Evolutionary conservation across 1,140 invertebrate species (phyloP), one percentile per base, ranked within the genome.

Genomic region (Drepana arcuata): DNA sequence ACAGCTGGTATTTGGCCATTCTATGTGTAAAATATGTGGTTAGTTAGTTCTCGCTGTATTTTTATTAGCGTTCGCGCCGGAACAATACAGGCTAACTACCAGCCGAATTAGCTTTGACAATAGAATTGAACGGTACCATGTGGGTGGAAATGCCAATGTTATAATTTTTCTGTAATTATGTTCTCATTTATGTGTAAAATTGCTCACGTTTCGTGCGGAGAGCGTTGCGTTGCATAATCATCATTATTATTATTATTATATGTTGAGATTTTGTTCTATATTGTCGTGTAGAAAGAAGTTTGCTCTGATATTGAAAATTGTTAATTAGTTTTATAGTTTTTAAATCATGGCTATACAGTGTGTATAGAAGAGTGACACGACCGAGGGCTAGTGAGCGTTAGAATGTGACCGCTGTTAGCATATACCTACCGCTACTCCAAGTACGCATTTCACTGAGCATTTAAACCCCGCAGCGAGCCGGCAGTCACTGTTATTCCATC

Each of bases 321-420:
- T 75, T 72, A 48, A 64, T 71, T 74, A 71, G 67, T 74, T 74
- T 52, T 68, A 64, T 48, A n/a, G n/a, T 48, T 39, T 48, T 34
- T 43, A 28, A 41, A 52, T 52, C 37, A 42, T 57, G 49, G 31
- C 24, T 26, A 10, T 7, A 4, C 24, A 26, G 24, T 26, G n/a
- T 26, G 14, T 9, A 11, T 7, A 15, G 18, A 23, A 28, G 28
- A 25, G 24, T 18, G 25, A 15, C 18, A 29, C 26, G 7, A 16
- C 33, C 18, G 44, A n/a, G n/a, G n/a, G 45, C 53, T 52, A 52
- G 53, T 52, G 48, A 52, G 25, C 39, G 33, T 44, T 48, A 48
- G 43, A 49, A 44, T 41, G 42, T 47, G n/a, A 18, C 33, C 2
- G 6, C n/a, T 31, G 34, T 44, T 40, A 48, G 46, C 54, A 58